A percentile compares a stretch with the other conserved stretches of the same genome.
Evolutionary conservation across 2,888 invertebrate genomes (phyloP).

Genomic region (Cephus pulcher): DNA sequence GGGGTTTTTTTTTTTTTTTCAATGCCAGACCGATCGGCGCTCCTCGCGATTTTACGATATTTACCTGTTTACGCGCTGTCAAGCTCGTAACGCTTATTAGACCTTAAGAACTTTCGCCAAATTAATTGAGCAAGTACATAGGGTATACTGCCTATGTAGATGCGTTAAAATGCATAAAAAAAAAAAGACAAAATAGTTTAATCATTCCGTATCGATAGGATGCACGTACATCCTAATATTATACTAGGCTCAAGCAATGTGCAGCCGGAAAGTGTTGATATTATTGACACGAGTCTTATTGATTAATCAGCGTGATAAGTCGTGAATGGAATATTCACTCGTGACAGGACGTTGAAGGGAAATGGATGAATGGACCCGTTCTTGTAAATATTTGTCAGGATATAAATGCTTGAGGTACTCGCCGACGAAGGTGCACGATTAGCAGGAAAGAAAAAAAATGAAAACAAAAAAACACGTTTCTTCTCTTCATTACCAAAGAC

Average conservation of each 20-base stretch:
- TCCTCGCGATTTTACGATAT: background rate
- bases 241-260: background rate
- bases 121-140: background rate
- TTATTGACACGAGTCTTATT: background rate
- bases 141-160: background rate
- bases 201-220: background rate
- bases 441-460: background rate
- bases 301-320: background rate
- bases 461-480: background rate
- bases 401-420: background rate
- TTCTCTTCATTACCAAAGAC: slow-evolving; percentile 15
- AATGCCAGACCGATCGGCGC: background rate
- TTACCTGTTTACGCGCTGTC: background rate
- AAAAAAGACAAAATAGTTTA: background rate
- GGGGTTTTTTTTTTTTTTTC: background rate
- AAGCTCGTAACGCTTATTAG: background rate
- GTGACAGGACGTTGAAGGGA: background rate
- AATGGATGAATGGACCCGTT: background rate
- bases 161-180: background rate
- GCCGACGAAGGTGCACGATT: background rate
- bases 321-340: background rate
- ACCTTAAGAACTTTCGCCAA: background rate
- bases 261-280: background rate
- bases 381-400: background rate
- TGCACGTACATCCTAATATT: background rate